phyloP scores from a whole-genome alignment of 1,140 invertebrate species.

The Holcopasites calliopsidis region DNA sequence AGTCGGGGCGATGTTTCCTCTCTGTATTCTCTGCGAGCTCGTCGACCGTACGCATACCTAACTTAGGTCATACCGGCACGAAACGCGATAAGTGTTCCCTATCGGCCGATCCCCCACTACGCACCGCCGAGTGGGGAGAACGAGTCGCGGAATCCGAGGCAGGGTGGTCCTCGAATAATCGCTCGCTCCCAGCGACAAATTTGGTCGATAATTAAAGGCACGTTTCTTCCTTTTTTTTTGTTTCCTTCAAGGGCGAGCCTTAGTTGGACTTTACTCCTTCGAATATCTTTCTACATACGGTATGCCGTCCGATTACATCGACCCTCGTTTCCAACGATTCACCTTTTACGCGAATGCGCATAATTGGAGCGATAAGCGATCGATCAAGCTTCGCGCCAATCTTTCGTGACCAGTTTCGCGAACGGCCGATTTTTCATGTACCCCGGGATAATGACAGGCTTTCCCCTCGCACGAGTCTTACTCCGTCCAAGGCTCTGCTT shows the following conservation, averaged over 20 bases:
- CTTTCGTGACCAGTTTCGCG: background rate
- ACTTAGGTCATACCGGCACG: constrained; percentile 60
- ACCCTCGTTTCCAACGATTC: background rate
- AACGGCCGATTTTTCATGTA: background rate
- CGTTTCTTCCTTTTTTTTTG: background rate
- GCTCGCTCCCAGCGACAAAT: constrained; percentile 23
- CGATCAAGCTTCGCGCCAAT: background rate
- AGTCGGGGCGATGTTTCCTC: constrained; percentile 15
- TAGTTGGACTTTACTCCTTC: background rate
- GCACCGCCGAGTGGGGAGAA: constrained; percentile 35
- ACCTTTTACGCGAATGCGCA: background rate
- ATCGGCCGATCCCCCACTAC: constrained; percentile 32
- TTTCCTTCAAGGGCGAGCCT: background rate
- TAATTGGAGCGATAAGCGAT: background rate
- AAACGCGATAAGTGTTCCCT: constrained; percentile 65
- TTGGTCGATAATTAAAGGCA: constrained; percentile 22
- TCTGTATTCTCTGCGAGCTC: constrained; percentile 36
- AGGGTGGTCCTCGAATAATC: constrained; percentile 66
- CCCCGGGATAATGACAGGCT: too few relatives aligned
- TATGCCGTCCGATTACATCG: too few relatives aligned
- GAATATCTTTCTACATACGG: too few relatives aligned
- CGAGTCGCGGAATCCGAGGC: constrained; percentile 66
- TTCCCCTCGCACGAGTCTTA: too few relatives aligned
- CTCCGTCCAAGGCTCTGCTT: background rate
- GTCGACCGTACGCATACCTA: constrained; percentile 54